These are phyloP conservation scores for Apodemia duryi DNA, from an alignment of 2,888 invertebrate genomes.

Conservation along the genomic window DNA sequence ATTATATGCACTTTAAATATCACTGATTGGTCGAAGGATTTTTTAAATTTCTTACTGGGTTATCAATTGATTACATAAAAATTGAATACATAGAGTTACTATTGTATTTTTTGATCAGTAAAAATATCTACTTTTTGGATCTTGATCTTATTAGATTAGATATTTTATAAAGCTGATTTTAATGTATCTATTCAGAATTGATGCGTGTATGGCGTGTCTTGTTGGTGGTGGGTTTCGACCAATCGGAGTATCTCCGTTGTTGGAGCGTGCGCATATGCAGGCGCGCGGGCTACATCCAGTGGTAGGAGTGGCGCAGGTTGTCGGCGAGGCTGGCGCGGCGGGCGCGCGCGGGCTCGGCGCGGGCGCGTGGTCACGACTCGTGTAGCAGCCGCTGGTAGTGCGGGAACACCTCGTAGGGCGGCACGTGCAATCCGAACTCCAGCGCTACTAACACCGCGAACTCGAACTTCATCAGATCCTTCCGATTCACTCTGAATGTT, in stretches of 20 bases:
- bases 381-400: slow-evolving; percentile 96
- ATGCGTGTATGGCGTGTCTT: background rate
- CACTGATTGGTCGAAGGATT: background rate
- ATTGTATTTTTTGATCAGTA: background rate
- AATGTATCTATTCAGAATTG: background rate
- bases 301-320: slow-evolving; percentile 43
- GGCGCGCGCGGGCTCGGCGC: slow-evolving; percentile 42
- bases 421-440: slow-evolving; percentile 95
- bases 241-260: background rate
- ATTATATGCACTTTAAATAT: background rate
- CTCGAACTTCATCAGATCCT: slow-evolving; percentile 94
- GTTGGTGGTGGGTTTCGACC: background rate
- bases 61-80: background rate
- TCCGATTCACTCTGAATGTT: slow-evolving; percentile 92
- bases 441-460: slow-evolving; percentile 96
- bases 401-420: slow-evolving; percentile 94
- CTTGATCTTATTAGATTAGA: too few relatives aligned
- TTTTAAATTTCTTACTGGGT: background rate
- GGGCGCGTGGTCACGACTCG: slow-evolving; percentile 86
- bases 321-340: slow-evolving; percentile 60
- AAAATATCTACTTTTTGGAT: background rate
- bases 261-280: background rate
- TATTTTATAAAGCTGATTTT: background rate
- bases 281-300: slow-evolving; percentile 43
- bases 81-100: background rate